Conservation (phyloP, 1,140 invertebrate species). For the Drosophila dunni region DNA sequence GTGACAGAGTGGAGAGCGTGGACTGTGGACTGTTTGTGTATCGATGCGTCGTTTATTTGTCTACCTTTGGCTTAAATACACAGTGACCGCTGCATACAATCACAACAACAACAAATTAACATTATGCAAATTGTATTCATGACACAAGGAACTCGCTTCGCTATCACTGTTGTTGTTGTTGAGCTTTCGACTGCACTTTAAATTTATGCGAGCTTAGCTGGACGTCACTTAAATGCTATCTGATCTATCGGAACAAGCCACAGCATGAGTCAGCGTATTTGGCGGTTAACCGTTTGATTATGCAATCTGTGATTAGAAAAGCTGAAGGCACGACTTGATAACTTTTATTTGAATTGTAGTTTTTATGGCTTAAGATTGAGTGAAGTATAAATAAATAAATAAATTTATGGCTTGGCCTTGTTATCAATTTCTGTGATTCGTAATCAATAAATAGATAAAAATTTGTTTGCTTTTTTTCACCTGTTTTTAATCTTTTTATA, state of each 20-base stretch:
- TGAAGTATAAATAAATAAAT: too few relatives aligned
- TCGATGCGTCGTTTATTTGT: constrained; percentile 15
- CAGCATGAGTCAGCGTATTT: constrained; percentile 1
- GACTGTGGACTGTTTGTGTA: constrained; percentile 12
- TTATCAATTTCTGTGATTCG: background rate
- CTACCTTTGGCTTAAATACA: constrained; percentile 16
- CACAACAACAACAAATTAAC: constrained; percentile 16
- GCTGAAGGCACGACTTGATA: background rate
- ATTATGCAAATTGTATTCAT: constrained; percentile 35
- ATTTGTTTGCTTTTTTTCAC: background rate
- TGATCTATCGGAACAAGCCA: constrained; percentile 15
- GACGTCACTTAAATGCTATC: constrained; percentile 28
- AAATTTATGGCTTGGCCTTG: background rate
- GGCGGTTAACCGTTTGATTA: background rate
- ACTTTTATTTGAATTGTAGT: too few relatives aligned
- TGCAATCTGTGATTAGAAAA: constrained; percentile 6
- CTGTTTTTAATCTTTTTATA: background rate
- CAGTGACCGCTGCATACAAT: background rate
- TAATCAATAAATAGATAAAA: background rate
- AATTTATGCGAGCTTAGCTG: constrained; percentile 25
- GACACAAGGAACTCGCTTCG: constrained; percentile 10
- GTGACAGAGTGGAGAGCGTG: too few relatives aligned
- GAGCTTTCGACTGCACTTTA: constrained; percentile 22
- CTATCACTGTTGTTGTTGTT: constrained; percentile 1
- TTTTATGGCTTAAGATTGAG: constrained; percentile 4